Evolutionary conservation across 2,797 vertebrate genomes (phyloP).

Genomic region (Rhabdomys pumilio): DNA sequence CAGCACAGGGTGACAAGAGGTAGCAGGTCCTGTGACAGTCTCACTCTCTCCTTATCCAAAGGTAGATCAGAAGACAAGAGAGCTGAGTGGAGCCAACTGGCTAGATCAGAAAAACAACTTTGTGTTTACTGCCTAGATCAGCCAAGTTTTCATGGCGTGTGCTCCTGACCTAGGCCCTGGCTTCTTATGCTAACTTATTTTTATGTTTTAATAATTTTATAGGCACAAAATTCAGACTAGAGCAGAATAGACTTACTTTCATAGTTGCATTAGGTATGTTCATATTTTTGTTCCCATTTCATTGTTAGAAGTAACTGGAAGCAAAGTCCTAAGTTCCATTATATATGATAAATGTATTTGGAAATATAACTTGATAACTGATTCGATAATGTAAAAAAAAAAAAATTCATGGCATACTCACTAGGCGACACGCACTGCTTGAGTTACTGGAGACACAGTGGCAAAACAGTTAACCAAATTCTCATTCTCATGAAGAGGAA

Average conservation of each 20-base stretch:
- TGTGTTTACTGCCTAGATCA: background rate
- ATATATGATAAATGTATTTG: slow-evolving; percentile 18
- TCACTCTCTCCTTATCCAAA: background rate
- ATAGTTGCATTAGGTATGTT: background rate
- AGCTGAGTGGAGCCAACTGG: background rate
- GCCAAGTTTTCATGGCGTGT: background rate
- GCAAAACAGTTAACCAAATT: slow-evolving; percentile 3
- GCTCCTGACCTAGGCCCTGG: background rate
- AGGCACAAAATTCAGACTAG: slow-evolving; percentile 43
- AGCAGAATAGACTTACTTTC: background rate
- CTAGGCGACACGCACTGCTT: background rate
- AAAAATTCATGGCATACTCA: background rate
- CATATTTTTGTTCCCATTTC: background rate
- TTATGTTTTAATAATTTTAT: background rate
- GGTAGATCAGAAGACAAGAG: background rate
- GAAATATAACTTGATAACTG: background rate
- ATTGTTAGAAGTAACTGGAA: slow-evolving; percentile 40
- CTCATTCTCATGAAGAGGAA: background rate
- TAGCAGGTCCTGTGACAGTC: background rate
- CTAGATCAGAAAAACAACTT: background rate
- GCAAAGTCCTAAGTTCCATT: background rate
- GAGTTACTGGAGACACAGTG: background rate
- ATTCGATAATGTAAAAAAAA: background rate
- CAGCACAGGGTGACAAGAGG: background rate
- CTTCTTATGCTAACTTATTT: slow-evolving; percentile 38